Percentiles rank a stretch among this genome's conserved stretches.
phyloP scores from a whole-genome alignment of 1,140 invertebrate species.

The Aphaenogaster floridana region DNA sequence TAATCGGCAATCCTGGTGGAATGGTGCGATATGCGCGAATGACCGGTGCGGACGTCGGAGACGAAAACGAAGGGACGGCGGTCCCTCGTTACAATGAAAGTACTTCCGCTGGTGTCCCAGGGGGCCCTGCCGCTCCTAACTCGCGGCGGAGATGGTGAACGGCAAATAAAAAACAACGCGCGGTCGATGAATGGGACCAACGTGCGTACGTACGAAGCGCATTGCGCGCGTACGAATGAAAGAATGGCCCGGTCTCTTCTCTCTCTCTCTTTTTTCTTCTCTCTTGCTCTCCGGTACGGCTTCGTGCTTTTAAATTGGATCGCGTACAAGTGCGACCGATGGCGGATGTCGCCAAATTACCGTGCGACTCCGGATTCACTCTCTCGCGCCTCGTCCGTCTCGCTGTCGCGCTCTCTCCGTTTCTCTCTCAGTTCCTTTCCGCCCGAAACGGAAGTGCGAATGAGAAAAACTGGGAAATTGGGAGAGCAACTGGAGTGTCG shows the following conservation, averaged over 20 bases:
- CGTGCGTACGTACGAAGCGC: slow-evolving; percentile 53
- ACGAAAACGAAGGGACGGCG: slow-evolving; percentile 77
- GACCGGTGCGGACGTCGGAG: slow-evolving; percentile 70
- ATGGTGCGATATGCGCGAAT: slow-evolving; percentile 35
- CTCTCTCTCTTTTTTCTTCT: slow-evolving; percentile 20
- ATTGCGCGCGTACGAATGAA: slow-evolving; percentile 78
- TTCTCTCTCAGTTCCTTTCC: background rate
- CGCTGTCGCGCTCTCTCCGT: slow-evolving; percentile 32
- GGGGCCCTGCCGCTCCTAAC: slow-evolving; percentile 66
- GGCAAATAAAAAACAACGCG: slow-evolving; percentile 80
- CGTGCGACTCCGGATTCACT: slow-evolving; percentile 85
- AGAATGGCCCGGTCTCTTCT: slow-evolving; percentile 74
- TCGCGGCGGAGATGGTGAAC: slow-evolving; percentile 77
- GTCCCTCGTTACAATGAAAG: slow-evolving; percentile 79
- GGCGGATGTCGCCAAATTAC: slow-evolving; percentile 86
- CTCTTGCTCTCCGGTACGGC: slow-evolving; percentile 72
- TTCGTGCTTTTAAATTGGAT: slow-evolving; percentile 86
- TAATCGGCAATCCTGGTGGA: slow-evolving; percentile 1
- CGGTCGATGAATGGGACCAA: slow-evolving; percentile 77
- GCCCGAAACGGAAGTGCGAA: slow-evolving; percentile 61
- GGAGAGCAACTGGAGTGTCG: background rate
- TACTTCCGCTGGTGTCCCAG: slow-evolving; percentile 76
- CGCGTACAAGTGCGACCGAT: slow-evolving; percentile 84
- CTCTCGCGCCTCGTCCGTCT: slow-evolving; percentile 65
- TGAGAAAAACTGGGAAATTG: slow-evolving; percentile 47